Percentiles rank a stretch among this genome's conserved stretches.
Conservation (phyloP, 1,140 invertebrate species). For the Aplysia californica region DNA sequence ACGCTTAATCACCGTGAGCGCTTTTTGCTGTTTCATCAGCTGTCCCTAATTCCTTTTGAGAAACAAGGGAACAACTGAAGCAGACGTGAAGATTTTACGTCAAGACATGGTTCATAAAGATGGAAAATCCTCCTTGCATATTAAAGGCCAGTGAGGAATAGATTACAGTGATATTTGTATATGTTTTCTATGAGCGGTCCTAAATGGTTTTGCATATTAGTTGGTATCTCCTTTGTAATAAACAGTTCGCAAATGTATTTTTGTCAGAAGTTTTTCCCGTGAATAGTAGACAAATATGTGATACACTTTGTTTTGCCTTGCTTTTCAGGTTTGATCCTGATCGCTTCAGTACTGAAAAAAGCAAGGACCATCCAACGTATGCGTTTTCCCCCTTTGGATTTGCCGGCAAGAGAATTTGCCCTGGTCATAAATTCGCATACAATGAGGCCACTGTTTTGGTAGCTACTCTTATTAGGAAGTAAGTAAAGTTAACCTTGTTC, state of each 20-base stretch:
- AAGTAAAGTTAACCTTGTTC: neutral
- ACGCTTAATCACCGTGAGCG: too few relatives aligned
- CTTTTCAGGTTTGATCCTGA: slow-evolving; percentile 65
- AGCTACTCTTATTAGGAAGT: slow-evolving; percentile 37
- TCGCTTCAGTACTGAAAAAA: slow-evolving; percentile 50
- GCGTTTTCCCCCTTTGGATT: too few relatives aligned
- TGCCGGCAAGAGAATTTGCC: slow-evolving; percentile 62
- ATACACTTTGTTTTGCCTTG: neutral
- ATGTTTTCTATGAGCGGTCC: too few relatives aligned
- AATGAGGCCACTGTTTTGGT: slow-evolving; percentile 43
- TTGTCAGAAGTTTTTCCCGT: neutral
- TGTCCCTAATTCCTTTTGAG: too few relatives aligned
- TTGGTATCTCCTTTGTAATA: too few relatives aligned
- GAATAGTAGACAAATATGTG: neutral
- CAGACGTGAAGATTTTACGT: too few relatives aligned
- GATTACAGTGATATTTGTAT: too few relatives aligned
- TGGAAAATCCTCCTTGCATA: too few relatives aligned
- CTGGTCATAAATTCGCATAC: slow-evolving; percentile 54
- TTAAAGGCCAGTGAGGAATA: too few relatives aligned
- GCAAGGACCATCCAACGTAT: slow-evolving; percentile 39
- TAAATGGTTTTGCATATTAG: too few relatives aligned
- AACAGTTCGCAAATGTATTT: neutral
- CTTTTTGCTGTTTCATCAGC: neutral
- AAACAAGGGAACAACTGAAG: too few relatives aligned
- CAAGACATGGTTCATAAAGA: too few relatives aligned